phyloP scores from a whole-genome alignment of 2,888 invertebrate species.

The Scaptomyza flava region DNA sequence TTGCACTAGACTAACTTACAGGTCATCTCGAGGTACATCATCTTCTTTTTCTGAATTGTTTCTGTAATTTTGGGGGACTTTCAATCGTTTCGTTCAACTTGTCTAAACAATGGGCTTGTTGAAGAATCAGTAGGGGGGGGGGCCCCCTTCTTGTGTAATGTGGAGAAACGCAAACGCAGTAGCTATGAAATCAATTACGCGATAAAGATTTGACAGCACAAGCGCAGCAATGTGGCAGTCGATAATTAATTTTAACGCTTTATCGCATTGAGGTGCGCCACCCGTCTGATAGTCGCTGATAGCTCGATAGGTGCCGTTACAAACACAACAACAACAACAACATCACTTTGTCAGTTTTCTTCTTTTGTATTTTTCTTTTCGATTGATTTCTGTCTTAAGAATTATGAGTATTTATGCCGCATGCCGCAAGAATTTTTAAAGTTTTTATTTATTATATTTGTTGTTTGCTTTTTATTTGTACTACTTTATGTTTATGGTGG shows the following conservation, averaged over 20 bases:
- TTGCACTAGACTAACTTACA: not conserved
- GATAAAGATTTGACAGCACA: constrained; percentile 81
- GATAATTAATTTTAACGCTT: constrained; percentile 81
- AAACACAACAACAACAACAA: constrained; percentile 30
- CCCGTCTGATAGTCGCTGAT: constrained; percentile 63
- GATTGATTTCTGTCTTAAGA: constrained; percentile 77
- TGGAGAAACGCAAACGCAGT: constrained; percentile 70
- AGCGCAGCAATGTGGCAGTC: constrained; percentile 76
- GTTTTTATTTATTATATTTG: constrained; percentile 22
- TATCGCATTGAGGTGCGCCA: constrained; percentile 76
- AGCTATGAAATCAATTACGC: constrained; percentile 81
- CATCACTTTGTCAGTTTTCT: constrained; percentile 60
- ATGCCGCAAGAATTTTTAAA: constrained; percentile 69
- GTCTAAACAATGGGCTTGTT: constrained; percentile 61
- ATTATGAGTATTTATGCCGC: constrained; percentile 43
- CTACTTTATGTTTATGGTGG: constrained; percentile 35
- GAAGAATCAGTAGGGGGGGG: constrained; percentile 17
- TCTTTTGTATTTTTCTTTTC: constrained; percentile 72
- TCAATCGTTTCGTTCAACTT: constrained; percentile 39
- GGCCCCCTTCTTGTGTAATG: constrained; percentile 59
- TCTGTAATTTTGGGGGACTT: constrained; percentile 22
- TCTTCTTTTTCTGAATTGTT: not conserved
- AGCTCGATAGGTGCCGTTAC: constrained; percentile 35
- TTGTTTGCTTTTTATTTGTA: constrained; percentile 14
- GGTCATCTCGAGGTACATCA: constrained; percentile 18